Evolutionary conservation across 2,888 invertebrate species (phyloP).

Genomic region (Cheilosia grossa): DNA sequence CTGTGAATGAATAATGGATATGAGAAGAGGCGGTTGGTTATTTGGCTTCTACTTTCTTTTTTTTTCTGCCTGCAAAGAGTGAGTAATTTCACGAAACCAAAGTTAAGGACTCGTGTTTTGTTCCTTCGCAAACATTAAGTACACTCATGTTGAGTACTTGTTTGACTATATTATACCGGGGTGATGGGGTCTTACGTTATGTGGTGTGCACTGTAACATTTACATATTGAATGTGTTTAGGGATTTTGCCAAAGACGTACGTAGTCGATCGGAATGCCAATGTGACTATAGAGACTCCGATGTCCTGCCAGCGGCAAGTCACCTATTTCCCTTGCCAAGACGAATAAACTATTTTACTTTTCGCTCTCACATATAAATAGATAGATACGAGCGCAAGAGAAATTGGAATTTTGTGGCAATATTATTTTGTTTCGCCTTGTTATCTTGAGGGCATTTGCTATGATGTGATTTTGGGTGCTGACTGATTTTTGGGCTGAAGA

Average conservation of each 20-base stretch:
- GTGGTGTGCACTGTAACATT: not conserved
- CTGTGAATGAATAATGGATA: constrained; percentile 59
- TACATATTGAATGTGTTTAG: constrained; percentile 46
- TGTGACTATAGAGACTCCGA: not conserved
- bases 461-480: constrained; percentile 16
- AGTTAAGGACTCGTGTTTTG: constrained; percentile 67
- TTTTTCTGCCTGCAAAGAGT: not conserved
- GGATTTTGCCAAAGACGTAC: not conserved
- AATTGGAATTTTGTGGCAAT: constrained; percentile 5
- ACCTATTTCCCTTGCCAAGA: constrained; percentile 18
- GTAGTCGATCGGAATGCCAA: not conserved
- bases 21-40: constrained; percentile 13
- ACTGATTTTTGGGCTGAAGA: too few species aligned
- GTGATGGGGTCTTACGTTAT: too few species aligned
- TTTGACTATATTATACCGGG: constrained; percentile 18
- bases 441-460: constrained; percentile 29
- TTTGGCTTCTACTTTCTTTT: not conserved
- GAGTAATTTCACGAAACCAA: constrained; percentile 63
- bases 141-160: constrained; percentile 61
- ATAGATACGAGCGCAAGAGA: constrained; percentile 29
- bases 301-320: constrained; percentile 25
- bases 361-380: constrained; percentile 14
- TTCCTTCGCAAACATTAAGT: constrained; percentile 54
- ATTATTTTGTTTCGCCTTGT: not conserved
- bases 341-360: constrained; percentile 57